Base-by-base conservation (phyloP, 2,113 vertebrate genomes). In the Platycercus adscitus region DNA sequence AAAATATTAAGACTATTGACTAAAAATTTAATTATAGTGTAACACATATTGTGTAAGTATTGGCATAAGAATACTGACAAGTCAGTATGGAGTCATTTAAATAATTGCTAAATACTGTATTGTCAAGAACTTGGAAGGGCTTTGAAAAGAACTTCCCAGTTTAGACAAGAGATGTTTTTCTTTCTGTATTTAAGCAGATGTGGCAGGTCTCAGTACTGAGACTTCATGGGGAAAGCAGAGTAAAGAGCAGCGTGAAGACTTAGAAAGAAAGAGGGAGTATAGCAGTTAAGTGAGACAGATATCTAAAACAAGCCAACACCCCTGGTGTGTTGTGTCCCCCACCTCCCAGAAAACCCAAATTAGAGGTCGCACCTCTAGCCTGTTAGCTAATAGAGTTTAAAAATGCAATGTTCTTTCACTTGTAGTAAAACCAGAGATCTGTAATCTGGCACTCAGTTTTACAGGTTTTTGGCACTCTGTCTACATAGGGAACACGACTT, bases 241-340 rank as follows among this genome's bases (percentile, higher is more conserved):
- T 1, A 0, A 52, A 52, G 37, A 58, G 39, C 46, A 60, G 10
- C 0, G 0, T 39, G 39, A 46, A 82, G 60, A 29, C 11, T 20
- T 14, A 3, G 8, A n/a, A 53, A 68, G 43, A 65, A 80, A 52
- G 41, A 13, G 10, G 15, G 56, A 65, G 7, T 24, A 18, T 31
- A 78, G 33, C 9, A 78, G 23, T 49, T 1, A 5, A 55, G 35
- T 61, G 50, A 53, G 35, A 58, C 61, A 71, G 37, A 8, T 39
- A 17, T 55, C 70, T 26, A 11, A 79, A 68, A 18, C n/a, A 52
- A 88, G 43, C 20, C 25, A 65, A 3, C 49, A n/a, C 1, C 11
- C 31, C 20, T 28, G 19, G 15, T 52, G 43, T 41, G 20, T 35
- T 4, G 17, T 52, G 21, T 9, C 17, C 7, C 18, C 9, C 17